Conservation (phyloP, 2,888 invertebrate species). For the Eupeodes luniger region DNA sequence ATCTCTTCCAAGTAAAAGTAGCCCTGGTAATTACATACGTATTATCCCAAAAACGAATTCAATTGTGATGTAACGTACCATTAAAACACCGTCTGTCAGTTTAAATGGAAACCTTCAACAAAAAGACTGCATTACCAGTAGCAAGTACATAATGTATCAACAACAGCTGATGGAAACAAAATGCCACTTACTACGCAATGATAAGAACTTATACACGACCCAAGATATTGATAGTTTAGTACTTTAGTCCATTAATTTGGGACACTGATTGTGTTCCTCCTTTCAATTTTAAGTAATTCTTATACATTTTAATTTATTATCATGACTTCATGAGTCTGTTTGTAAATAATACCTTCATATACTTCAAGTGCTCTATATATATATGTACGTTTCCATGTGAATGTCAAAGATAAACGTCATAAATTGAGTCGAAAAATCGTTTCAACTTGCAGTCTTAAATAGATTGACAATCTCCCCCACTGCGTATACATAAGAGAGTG, state of each 20-base stretch:
- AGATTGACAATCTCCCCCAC: conserved; percentile 29
- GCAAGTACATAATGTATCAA: too few species aligned
- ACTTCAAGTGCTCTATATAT: conserved; percentile 10
- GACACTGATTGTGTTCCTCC: conserved; percentile 42
- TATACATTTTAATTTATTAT: conserved; percentile 15
- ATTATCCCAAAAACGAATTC: conserved; percentile 37
- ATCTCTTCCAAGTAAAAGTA: background rate
- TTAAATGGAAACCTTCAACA: background rate
- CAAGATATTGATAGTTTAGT: conserved; percentile 31
- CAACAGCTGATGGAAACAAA: background rate
- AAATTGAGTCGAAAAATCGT: conserved; percentile 42
- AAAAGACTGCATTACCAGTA: background rate
- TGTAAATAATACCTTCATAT: background rate
- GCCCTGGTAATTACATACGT: conserved; percentile 42
- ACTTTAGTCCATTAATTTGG: conserved; percentile 51
- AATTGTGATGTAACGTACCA: conserved; percentile 41
- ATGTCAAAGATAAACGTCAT: conserved; percentile 62
- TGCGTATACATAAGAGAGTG: background rate
- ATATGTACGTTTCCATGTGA: background rate
- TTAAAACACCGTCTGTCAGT: conserved; percentile 11
- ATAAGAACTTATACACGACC: conserved; percentile 37
- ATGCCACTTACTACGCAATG: conserved; percentile 16
- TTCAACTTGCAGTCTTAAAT: conserved; percentile 14
- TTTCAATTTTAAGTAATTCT: conserved; percentile 27
- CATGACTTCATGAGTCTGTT: background rate